These are phyloP conservation scores for Ryuthela nishihirai DNA, from an alignment of 2,888 invertebrate genomes.

Conservation along the genomic window DNA sequence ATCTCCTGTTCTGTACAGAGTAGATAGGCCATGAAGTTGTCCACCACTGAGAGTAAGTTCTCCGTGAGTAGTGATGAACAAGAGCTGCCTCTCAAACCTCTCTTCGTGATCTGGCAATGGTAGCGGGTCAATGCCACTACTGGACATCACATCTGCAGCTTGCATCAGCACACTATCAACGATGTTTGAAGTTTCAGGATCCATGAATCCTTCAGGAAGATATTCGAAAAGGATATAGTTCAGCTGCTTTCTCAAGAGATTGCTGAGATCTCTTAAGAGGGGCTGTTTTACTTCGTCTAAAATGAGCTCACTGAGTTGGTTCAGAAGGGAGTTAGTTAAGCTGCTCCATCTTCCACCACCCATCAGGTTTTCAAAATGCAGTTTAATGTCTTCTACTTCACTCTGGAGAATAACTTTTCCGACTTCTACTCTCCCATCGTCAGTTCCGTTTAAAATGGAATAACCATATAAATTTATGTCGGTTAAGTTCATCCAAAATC, in stretches of 20 bases:
- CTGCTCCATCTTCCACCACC: constrained; percentile 64
- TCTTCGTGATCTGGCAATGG: constrained; percentile 55
- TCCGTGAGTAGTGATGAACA: constrained; percentile 51
- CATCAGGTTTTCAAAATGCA: constrained; percentile 73
- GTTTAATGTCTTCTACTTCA: constrained; percentile 66
- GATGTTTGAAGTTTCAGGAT: constrained; percentile 17
- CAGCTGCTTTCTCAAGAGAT: constrained; percentile 69
- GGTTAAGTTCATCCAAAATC: constrained; percentile 70
- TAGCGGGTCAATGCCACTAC: constrained; percentile 69
- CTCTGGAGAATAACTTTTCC: constrained; percentile 76
- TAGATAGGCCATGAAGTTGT: constrained; percentile 72
- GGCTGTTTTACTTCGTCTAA: constrained; percentile 85
- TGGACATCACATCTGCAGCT: constrained; percentile 64
- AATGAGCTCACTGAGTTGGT: constrained; percentile 73
- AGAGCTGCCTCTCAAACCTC: constrained; percentile 34
- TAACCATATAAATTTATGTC: constrained; percentile 66
- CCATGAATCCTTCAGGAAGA: constrained; percentile 49
- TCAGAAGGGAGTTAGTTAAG: constrained; percentile 58
- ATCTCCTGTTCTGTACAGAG: constrained; percentile 60
- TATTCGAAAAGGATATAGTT: constrained; percentile 58
- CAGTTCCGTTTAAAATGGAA: constrained; percentile 67
- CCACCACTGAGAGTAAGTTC: constrained; percentile 67
- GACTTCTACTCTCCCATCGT: constrained; percentile 70
- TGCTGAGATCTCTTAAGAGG: constrained; percentile 67
- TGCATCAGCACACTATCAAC: constrained; percentile 73